Evolutionary conservation across 1,140 invertebrate species (phyloP), one percentile per base, ranked within the genome.

Genomic region (Acromyrmex charruanus): DNA sequence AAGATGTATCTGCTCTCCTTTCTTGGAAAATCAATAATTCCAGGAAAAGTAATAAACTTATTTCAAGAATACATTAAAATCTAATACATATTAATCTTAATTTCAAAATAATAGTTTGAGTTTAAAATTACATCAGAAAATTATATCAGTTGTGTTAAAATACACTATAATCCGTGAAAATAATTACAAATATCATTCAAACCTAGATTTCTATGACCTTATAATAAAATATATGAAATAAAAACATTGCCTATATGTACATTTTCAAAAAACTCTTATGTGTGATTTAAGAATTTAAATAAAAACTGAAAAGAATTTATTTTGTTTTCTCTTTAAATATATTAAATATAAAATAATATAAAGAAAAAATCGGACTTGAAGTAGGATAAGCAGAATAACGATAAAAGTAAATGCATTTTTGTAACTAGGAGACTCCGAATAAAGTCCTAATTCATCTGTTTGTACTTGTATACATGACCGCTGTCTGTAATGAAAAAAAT

Each of bases 1-100:
- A 7, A 77, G 44, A 6, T 61, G 12, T 77, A n/a, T 63, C 59
- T 63, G 25, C 25, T 31, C 18, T 49, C 2, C 25, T 77, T 77
- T 63, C 58, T 63, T 9, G n/a, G 59, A 77, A 65, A 44, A 21
- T n/a, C 21, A 25, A 10, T 49, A 44, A 77, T 77, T 77, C 35
- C 1, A 14, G n/a, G 6, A 77, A 77, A n/a, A 61, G 0, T 77
- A 25, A 14, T 44, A 44, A 25, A 77, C 2, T 44, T 39, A 6
- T 39, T 59, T 3, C 55, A 59, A 21, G 35, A 39, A 44, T 18
- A 5, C 3, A 44, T 59, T 77, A 31, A 28, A 53, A 9, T 16
- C 49, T 2, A 59, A 9, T 10, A 21, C 1, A 21, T 28, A 53
- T 9, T 59, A 44, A 44, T 7, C n/a, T 58, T 35, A 35, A 35